Evolutionary conservation across 1,140 invertebrate species (phyloP).

Genomic region (Maconellicoccus hirsutus): DNA sequence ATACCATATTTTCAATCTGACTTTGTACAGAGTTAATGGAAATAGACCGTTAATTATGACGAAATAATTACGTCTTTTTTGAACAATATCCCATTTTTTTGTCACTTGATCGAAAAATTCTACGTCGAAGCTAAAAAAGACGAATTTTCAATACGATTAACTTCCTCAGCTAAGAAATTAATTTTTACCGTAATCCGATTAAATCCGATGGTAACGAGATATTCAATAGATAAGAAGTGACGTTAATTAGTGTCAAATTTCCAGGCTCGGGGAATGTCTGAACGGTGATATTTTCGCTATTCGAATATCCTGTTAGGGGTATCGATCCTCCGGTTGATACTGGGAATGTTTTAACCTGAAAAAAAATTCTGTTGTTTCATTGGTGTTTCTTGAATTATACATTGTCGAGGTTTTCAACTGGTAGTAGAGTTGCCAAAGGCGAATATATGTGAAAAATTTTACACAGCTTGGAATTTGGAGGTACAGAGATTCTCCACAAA

Average conservation of each 20-base stretch:
- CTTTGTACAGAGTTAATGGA: slow-evolving; percentile 60
- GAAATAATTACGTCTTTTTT: slow-evolving; percentile 35
- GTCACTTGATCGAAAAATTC: slow-evolving; percentile 25
- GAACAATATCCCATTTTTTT: slow-evolving; percentile 26
- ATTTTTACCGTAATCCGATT: slow-evolving; percentile 36
- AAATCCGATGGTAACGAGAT: slow-evolving; percentile 49
- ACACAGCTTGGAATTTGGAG: too few species aligned
- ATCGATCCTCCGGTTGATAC: neutral
- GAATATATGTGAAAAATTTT: too few species aligned
- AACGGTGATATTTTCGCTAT: slow-evolving; percentile 45
- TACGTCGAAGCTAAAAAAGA: slow-evolving; percentile 26
- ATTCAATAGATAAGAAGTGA: slow-evolving; percentile 44
- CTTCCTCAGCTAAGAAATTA: neutral
- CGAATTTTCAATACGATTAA: neutral
- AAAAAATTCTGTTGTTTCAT: neutral
- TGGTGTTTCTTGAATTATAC: too few species aligned
- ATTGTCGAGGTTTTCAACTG: too few species aligned
- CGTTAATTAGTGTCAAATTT: slow-evolving; percentile 42
- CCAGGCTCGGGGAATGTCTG: slow-evolving; percentile 56
- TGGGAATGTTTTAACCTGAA: slow-evolving; percentile 1
- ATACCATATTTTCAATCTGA: slow-evolving; percentile 57
- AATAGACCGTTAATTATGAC: slow-evolving; percentile 42
- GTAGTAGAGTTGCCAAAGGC: too few species aligned
- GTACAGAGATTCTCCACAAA: too few species aligned
- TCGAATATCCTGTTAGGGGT: slow-evolving; percentile 37